Evolutionary conservation across 2,888 invertebrate genomes (phyloP), one percentile per base, ranked within the genome.

Genomic region (Drymonia ruficornis): DNA sequence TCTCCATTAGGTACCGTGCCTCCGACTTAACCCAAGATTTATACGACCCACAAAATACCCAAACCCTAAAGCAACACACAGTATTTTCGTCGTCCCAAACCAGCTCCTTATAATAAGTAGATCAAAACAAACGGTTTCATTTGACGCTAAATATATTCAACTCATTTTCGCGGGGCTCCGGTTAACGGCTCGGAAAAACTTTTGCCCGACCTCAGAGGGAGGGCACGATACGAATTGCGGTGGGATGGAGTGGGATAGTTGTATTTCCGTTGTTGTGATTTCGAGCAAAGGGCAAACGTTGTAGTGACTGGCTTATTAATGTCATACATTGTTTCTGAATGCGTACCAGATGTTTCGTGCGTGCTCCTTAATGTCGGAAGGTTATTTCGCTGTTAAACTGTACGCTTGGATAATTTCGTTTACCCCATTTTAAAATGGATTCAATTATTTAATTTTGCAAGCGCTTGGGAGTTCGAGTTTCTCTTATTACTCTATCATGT

Each of bases 81-180:
- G 60, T 60, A 61, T 55, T 53, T 54, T 55, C 57, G 47, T 54
- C 46, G 49, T 18, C 38, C n/a, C 54, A 42, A 49, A 55, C 13
- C 60, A 55, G 43, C 23, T 34, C 59, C 62, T 57, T 68, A 62
- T 68, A 76, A 75, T 74, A 78, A 76, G 72, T 77, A 78, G 77
- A 82, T 84, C 79, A 83, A 80, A 86, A 85, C 78, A 83, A 86
- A 87, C 84, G 83, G 78, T 87, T 86, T 83, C 82, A 86, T 87
- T 88, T 84, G 77, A 76, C 80, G 82, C 83, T 76, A 74, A 83
- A 86, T 85, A 81, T 85, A 84, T 83, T 84, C 74, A 65, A 71
- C 77, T 81, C 83, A 81, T 84, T 86, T 81, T 80, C 81, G 72
- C 76, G 72, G 72, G 76, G 74, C 74, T 76, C 56, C 63, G 72